A percentile compares a stretch with the other conserved stretches of the same genome.
Evolutionary conservation across 2,113 vertebrate genomes (phyloP).

Genomic region (Sinocyclocheilus anshuiensis): DNA sequence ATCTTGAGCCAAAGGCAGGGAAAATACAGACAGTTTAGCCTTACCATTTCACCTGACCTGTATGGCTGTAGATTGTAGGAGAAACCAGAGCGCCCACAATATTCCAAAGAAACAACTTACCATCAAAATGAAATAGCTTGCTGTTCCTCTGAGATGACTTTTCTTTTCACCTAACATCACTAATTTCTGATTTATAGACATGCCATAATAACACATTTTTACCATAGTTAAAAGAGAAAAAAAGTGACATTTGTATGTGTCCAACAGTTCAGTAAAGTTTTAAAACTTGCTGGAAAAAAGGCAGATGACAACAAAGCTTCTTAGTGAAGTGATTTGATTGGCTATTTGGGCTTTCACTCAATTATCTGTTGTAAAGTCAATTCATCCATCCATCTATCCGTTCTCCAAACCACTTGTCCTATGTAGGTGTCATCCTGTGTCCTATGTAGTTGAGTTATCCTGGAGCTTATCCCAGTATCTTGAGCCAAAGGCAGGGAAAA

Average conservation of each 20-base stretch:
- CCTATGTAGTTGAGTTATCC: neutral
- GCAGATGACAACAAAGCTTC: no score
- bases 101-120: neutral
- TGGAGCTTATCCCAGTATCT: neutral
- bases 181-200: no score
- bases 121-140: no score
- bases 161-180: neutral
- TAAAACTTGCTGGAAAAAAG: no score
- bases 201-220: no score
- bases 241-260: no score
- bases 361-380: no score
- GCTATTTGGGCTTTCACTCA: no score
- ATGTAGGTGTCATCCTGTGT: neutral
- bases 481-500: neutral
- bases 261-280: no score
- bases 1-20: neutral
- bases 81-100: neutral
- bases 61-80: neutral
- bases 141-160: neutral
- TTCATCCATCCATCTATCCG: neutral
- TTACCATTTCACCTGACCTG: neutral
- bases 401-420: neutral
- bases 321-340: no score
- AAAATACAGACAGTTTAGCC: neutral
- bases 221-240: no score